Percentiles rank a stretch among this genome's conserved stretches.
phyloP scores from a whole-genome alignment of 2,888 invertebrate genomes.

The Eremobia ochroleuca region DNA sequence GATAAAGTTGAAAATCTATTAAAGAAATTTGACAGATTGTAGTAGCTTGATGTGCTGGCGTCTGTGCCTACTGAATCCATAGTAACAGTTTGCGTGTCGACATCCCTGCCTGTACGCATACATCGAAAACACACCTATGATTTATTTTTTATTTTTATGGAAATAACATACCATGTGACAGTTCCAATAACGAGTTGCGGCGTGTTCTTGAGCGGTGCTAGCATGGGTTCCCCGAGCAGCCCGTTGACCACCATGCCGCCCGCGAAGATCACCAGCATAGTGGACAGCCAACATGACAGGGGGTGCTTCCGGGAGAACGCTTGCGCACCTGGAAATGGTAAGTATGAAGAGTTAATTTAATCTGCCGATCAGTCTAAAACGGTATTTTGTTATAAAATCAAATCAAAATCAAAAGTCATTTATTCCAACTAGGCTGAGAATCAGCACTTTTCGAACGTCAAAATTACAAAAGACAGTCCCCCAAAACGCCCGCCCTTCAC shows the following conservation, averaged over 20 bases:
- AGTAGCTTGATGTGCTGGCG: no score
- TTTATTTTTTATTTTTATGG: neutral
- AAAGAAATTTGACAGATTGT: no score
- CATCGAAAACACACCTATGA: neutral
- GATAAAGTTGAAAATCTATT: no score
- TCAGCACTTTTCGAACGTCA: no score
- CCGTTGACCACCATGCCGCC: constrained; percentile 99
- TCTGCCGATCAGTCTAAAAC: neutral
- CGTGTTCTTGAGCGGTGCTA: constrained; percentile 98
- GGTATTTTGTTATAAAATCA: no score
- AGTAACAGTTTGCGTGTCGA: neutral
- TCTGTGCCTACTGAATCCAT: neutral
- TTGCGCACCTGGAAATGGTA: constrained; percentile 92
- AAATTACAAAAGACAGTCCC: no score
- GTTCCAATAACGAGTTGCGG: constrained; percentile 98
- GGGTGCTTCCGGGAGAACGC: constrained; percentile 99
- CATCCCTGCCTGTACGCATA: neutral
- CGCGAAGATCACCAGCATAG: constrained; percentile 99
- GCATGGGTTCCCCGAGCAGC: constrained; percentile 98
- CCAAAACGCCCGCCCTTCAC: no score
- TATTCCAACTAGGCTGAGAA: no score
- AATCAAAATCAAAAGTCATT: no score
- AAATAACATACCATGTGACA: constrained; percentile 94
- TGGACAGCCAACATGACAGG: constrained; percentile 99
- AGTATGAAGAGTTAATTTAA: neutral